Evolutionary conservation across 2,113 vertebrate species (phyloP).

Genomic region (Burhinus oedicnemus): DNA sequence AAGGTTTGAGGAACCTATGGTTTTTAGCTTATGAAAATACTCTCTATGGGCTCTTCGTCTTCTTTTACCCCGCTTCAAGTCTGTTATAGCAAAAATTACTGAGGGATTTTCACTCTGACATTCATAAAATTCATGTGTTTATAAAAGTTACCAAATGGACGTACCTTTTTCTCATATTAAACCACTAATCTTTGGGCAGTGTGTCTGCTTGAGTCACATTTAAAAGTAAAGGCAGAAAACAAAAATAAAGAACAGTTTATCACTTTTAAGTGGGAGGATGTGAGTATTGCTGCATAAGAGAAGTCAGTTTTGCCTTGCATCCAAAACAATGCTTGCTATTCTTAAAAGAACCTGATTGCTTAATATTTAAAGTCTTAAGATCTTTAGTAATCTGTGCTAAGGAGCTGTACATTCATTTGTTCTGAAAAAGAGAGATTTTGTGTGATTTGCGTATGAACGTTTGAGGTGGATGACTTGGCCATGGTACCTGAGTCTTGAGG

Average conservation of each 20-base stretch:
- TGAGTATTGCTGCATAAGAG: not conserved
- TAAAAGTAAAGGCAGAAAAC: not conserved
- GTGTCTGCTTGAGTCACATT: not conserved
- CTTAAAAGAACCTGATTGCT: not conserved
- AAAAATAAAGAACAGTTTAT: not conserved
- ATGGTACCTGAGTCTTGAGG: not conserved
- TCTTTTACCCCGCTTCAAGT: not conserved
- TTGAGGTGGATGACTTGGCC: not conserved
- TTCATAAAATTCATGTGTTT: not conserved
- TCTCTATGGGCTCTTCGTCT: not conserved
- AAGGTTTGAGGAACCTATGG: not conserved
- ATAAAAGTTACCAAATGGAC: not conserved
- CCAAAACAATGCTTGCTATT: not conserved
- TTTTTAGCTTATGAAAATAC: not conserved
- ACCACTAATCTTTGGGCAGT: not conserved
- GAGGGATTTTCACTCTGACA: not conserved
- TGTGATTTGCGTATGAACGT: fast-evolving
- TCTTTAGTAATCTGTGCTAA: not conserved
- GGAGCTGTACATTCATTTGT: not conserved
- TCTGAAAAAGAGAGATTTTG: not conserved
- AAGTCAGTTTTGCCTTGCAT: not conserved
- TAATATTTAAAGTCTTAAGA: not conserved
- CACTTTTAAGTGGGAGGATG: not conserved
- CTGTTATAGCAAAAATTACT: not conserved
- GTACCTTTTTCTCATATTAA: not conserved